Base-by-base conservation (phyloP, 2,888 invertebrate species). In the Ceraclea dissimilis region DNA sequence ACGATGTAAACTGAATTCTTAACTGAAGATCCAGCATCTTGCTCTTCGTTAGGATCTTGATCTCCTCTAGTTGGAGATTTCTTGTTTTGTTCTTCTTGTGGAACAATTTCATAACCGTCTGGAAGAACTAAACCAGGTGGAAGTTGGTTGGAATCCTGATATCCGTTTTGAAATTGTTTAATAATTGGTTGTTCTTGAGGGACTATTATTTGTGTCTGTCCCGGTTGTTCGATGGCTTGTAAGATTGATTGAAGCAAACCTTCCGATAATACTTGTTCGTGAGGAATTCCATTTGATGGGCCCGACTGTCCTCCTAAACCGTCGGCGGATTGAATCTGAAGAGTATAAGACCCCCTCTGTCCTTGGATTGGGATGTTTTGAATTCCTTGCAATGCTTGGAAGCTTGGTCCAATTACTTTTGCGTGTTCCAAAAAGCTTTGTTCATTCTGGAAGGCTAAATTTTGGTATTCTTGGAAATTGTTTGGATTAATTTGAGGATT, bases 221-320 rank as follows among this genome's bases (percentile, higher is more conserved):
- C 71, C 1, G 88, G 87, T 61, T 89, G 85, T 66, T 91, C 91
- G 49, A 91, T 90, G 0, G 90, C 91, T 59, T 87, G 83, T 2
- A 92, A 69, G 55, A 92, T 90, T 52, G 90, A 88, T 67, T 90
- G 89, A 1, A 91, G 69, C 0, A 92, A 73, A 1, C 87, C 90
- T 66, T 90, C 85, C 0, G 89, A 89, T 0, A 91, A 70, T 0
- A 91, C 78, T 68, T 90, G 87, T 13, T 86, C 86, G 64, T 91
- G 90, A 11, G 88, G 82, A 19, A 66, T 78, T 62, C 78, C 76
- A 8, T 75, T 72, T 2, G 72, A 72, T 18, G 70, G 69, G 60
- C 78, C 76, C 0, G 76, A 75, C 47, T 67, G 67, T 11, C 58
- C 66, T 62, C 68, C 76, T 65, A 72, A 67, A 11, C 79, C 79